Base-by-base conservation (phyloP, 2,113 vertebrate species). In the Vireo altiloquus region DNA sequence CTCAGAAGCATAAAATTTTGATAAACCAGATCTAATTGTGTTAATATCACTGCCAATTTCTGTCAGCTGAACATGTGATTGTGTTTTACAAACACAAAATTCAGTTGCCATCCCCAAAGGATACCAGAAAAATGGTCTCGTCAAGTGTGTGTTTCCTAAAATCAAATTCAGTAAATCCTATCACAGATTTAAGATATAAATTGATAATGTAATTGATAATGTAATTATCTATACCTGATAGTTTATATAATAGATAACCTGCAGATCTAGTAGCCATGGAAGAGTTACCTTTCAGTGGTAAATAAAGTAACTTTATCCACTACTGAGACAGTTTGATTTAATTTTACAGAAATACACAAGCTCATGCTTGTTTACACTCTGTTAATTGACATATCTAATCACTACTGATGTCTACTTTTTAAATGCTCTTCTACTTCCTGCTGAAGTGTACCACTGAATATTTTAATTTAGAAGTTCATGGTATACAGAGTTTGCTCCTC, bases 41-140 rank as follows among this genome's bases (percentile, higher is more conserved):
- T 64, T 42, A 85, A 82, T 59, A 72, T 56, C 66, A 33, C 28
- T 65, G 46, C 8, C 57, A 37, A 12, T 88, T 90, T 71, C 82
- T 21, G 39, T 42, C 70, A 90, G 42, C 44, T 65, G 40, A 86
- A 44, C 22, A 6, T 3, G 30, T 22, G 37, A 60, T 23, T 64
- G 25, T 59, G 40, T 82, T 94, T 82, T 75, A 75, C 50, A 74
- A 93, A 95, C 63, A 53, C 64, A 82, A 87, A 94, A 92, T 33
- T 84, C 30, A 13, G 31, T n/a, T 91, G 54, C 50, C n/a, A 15
- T 63, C 47, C 87, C 33, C 54, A 87, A 81, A 77, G 71, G 52
- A 72, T 25, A 68, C 31, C 53, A 87, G 86, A 90, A 95, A 86
- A 52, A 80, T 27, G 21, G 24, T 90, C 61, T 37, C 82, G 22